These are phyloP conservation scores for Probaryconus sp. DNA, from an alignment of 1,140 invertebrate genomes.

Conservation along the genomic window DNA sequence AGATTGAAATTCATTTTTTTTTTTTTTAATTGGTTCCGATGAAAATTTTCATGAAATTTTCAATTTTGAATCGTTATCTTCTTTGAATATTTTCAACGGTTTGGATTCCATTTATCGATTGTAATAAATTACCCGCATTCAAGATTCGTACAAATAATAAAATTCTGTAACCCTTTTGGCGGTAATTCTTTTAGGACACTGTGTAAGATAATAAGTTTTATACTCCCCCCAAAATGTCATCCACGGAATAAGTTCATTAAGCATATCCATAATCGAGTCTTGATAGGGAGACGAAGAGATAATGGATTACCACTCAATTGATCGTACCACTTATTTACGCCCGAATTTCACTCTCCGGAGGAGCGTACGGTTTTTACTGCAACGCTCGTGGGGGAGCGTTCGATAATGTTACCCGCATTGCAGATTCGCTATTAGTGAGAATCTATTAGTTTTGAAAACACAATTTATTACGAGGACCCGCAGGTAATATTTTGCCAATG, in stretches of 20 bases:
- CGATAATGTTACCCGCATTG: constrained; percentile 7
- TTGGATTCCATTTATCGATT: too few relatives aligned
- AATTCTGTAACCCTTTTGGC: constrained; percentile 14
- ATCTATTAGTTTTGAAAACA: constrained; percentile 5
- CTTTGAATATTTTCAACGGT: not conserved
- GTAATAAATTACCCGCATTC: constrained; percentile 13
- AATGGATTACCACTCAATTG: constrained; percentile 37
- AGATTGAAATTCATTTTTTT: too few relatives aligned
- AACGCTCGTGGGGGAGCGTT: not conserved
- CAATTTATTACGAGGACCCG: not conserved
- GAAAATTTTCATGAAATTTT: too few relatives aligned
- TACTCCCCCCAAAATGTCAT: constrained; percentile 22
- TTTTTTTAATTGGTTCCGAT: too few relatives aligned
- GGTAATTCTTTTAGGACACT: constrained; percentile 8
- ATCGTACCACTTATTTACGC: constrained; percentile 7
- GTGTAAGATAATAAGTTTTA: not conserved
- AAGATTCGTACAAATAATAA: too few relatives aligned
- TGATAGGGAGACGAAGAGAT: constrained; percentile 24
- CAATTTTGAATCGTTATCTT: not conserved
- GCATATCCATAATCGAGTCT: constrained; percentile 3
- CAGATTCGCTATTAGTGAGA: not conserved
- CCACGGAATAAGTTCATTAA: constrained; percentile 34
- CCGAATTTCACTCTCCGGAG: constrained; percentile 1
- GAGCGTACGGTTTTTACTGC: not conserved
- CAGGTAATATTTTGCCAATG: not conserved